Base-by-base conservation (phyloP, 2,113 vertebrate genomes). In the Asarcornis scutulata region DNA sequence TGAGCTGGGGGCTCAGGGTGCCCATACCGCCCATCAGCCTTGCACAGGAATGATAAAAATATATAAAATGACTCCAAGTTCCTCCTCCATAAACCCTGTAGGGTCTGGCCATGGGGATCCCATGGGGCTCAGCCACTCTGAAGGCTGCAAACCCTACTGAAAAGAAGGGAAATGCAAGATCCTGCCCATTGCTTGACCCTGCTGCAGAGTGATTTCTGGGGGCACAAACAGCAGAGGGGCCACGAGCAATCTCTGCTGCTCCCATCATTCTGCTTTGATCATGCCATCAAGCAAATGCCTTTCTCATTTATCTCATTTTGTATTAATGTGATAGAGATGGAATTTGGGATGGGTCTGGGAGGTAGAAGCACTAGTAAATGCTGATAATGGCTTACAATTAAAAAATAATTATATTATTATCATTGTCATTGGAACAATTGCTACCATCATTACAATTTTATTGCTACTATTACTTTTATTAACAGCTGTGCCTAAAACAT, bases 331-430 rank as follows among this genome's bases (percentile, higher is more conserved):
- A 32, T 36, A 58, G 13, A 21, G 11, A 40, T 82, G 74, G 55
- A 71, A 38, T 72, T 52, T 64, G 42, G 66, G 62, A 36, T 0
- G 5, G 48, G 20, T 34, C 38, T 69, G 85, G 53, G 71, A 93
- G 48, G 53, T 42, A 88, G 63, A 82, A 93, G 48, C 48, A 60
- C 48, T 68, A 67, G 66, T 74, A 82, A 87, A 85, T 56, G 48
- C 10, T 86, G 85, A 42, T 96, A 96, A 96, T 94, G 92, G 85
- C 75, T 94, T 55, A 38, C 80, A 87, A 74, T 94, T 96, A 89
- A 95, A 91, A 96, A 93, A 95, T 94, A 85, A 95, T 73, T 82
- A 75, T 36, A 85, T 76, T 81, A 76, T 73, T 68, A 48, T 85
- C 79, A 50, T 17, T 89, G 88, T 34, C 74, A 60, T 17, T 14